phyloP scores from a whole-genome alignment of 1,140 invertebrate genomes.

The Homalodisca vitripennis region DNA sequence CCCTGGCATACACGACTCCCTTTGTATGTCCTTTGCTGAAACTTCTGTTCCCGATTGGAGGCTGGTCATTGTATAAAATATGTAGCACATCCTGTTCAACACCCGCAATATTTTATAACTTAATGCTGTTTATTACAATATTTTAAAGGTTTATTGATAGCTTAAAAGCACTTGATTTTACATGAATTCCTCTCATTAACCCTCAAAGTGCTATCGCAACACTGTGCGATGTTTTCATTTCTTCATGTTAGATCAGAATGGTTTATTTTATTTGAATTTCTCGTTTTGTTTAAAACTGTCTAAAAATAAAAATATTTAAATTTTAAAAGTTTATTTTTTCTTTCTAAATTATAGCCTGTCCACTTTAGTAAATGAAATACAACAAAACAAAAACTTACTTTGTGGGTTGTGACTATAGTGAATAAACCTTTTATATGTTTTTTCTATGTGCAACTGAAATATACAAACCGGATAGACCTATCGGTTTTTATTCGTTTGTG shows the following conservation, averaged over 20 bases:
- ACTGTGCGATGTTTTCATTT: not conserved
- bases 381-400: no score
- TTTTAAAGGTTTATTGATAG: no score
- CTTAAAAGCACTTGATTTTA: constrained; percentile 18
- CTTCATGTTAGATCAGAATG: not conserved
- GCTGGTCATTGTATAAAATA: constrained; percentile 83
- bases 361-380: no score
- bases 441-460: no score
- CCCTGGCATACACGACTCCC: constrained; percentile 74
- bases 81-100: constrained; percentile 54
- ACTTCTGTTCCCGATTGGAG: constrained; percentile 56
- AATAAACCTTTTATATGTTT: no score
- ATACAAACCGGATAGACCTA: no score
- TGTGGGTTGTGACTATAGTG: no score
- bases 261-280: not conserved
- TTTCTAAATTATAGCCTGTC: no score
- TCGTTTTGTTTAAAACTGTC: no score
- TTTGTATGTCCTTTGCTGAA: constrained; percentile 71
- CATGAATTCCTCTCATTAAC: not conserved
- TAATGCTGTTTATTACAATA: constrained; percentile 35
- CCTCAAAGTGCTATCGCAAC: not conserved
- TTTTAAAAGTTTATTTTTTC: no score
- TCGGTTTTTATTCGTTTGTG: no score
- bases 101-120: constrained; percentile 34
- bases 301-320: no score